Percentiles rank a stretch among this genome's conserved stretches.
Conservation (phyloP, 1,140 invertebrate species). For the Ceratitis capitata region DNA sequence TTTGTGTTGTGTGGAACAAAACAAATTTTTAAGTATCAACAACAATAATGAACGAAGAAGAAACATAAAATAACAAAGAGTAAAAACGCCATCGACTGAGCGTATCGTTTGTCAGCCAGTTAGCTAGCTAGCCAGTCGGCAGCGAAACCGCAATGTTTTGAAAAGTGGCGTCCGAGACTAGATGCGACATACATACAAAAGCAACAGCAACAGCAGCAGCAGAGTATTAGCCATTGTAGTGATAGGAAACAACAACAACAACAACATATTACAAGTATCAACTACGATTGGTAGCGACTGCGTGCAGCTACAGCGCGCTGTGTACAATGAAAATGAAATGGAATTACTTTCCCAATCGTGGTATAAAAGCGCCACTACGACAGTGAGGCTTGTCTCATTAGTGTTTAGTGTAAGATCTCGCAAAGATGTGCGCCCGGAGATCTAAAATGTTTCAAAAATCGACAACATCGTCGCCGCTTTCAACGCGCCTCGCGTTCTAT, state of each 20-base stretch:
- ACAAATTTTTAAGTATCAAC: constrained; percentile 4
- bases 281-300: background rate
- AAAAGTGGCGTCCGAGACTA: background rate
- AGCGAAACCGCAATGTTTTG: background rate
- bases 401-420: constrained; percentile 64
- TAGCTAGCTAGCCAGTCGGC: background rate
- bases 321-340: constrained; percentile 29
- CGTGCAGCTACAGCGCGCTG: background rate
- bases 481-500: constrained; percentile 26
- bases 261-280: background rate
- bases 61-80: background rate
- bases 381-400: constrained; percentile 65
- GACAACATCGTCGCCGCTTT: constrained; percentile 14
- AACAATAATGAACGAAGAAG: constrained; percentile 14
- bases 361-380: constrained; percentile 63
- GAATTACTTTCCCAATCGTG: constrained; percentile 63
- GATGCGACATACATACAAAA: too few relatives aligned
- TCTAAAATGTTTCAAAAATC: constrained; percentile 46
- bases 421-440: constrained; percentile 63
- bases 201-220: background rate
- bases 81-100: background rate
- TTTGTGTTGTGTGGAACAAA: background rate
- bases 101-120: too few relatives aligned
- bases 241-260: background rate
- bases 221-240: background rate